Base-by-base conservation (phyloP, 1,140 invertebrate genomes). In the Ruditapes philippinarum region DNA sequence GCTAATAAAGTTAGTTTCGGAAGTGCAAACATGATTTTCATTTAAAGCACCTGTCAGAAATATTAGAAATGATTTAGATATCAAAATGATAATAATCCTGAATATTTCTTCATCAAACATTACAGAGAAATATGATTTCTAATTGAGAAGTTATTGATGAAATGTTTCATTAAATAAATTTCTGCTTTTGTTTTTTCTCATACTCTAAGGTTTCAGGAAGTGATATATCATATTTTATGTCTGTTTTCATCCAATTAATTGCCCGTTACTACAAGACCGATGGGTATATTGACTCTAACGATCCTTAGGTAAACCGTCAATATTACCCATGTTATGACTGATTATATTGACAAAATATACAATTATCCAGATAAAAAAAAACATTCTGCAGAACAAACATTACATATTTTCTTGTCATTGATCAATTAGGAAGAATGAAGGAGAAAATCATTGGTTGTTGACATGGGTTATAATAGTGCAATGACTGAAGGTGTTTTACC, bases 271-370 rank as follows among this genome's bases (percentile, higher is more conserved):
- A 70, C 28, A 38, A 70, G 65, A 70, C 36, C 2, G 33, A 70
- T 70, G 65, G 65, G 65, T 38, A 11, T 70, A n/a, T 70, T 38
- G 65, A 40, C 65, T 28, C 65, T 38, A 25, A 22, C 33, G 33
- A 38, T 70, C 14, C n/a, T 0, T 14, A 36, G 33, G 22, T 70
- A 36, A 40, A 36, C 36, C 38, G 65, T 70, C 65, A n/a, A 70
- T 70, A 70, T 70, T 65, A 65, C 11, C 60, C 60, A 65, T 65
- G 60, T 65, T 65, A 65, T 65, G 60, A 38, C 65, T n/a, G 33
- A 70, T 38, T 70, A 33, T 70, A 70, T 70, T 40, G 65, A 70
- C 65, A 70, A 70, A 70, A 38, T 33, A 70, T 70, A 40, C 65
- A 70, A 38, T 70, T 70, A 38, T 36, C 33, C 33, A 70, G 65